phyloP scores from a whole-genome alignment of 2,113 vertebrate species.

The Microcebus lehilahytsara region DNA sequence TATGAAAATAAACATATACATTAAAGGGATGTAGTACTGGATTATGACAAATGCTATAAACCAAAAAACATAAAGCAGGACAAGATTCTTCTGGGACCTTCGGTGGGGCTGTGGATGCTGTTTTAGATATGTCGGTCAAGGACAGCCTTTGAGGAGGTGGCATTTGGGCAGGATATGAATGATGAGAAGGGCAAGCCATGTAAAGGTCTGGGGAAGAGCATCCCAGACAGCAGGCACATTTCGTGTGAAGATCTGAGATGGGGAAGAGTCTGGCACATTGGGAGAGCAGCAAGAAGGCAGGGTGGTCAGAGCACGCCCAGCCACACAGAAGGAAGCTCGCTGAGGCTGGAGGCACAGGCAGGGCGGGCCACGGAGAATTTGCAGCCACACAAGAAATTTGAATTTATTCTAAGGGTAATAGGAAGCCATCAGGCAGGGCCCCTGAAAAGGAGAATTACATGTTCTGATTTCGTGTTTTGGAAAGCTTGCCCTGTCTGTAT shows the following conservation, averaged over 20 bases:
- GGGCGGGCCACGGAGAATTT: background rate
- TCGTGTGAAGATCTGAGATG: background rate
- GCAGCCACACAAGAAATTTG: background rate
- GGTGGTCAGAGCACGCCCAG: background rate
- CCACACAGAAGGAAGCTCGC: background rate
- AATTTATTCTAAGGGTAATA: background rate
- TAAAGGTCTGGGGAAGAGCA: background rate
- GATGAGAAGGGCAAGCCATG: background rate
- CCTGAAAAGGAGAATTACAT: background rate
- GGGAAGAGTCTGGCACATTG: background rate
- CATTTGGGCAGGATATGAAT: background rate
- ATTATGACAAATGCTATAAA: background rate
- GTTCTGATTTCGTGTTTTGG: background rate
- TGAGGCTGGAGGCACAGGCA: background rate
- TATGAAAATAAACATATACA: background rate
- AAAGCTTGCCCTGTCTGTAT: background rate
- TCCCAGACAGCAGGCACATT: background rate
- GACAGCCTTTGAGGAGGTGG: background rate
- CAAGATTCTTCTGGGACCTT: background rate
- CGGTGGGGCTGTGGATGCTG: background rate
- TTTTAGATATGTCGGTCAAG: background rate
- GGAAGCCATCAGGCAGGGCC: background rate
- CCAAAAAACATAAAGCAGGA: background rate
- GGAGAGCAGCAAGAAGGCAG: background rate
- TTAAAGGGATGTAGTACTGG: background rate